Percentiles rank a stretch among this genome's conserved stretches.
phyloP scores from a whole-genome alignment of 2,113 vertebrate genomes.

The Urocitellus parryii region DNA sequence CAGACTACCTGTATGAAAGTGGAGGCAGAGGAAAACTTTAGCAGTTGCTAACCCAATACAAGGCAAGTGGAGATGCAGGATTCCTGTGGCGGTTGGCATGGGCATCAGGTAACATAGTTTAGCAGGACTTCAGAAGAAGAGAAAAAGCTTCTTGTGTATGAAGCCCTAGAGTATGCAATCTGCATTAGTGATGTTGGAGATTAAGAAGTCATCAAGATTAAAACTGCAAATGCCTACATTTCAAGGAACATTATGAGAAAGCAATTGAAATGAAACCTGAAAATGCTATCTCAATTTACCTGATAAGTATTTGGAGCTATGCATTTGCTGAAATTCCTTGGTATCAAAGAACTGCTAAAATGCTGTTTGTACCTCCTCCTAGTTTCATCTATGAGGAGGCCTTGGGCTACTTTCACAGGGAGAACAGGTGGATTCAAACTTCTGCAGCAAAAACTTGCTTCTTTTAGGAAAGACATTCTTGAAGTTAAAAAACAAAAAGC shows the following conservation, averaged over 20 bases:
- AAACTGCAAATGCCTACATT: constrained; percentile 94
- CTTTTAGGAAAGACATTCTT: constrained; percentile 96
- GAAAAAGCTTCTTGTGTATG: constrained; percentile 90
- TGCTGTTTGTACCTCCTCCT: constrained; percentile 93
- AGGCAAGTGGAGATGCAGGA: constrained; percentile 93
- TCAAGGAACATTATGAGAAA: constrained; percentile 96
- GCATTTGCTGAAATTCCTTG: constrained; percentile 97
- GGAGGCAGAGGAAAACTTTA: constrained; percentile 96
- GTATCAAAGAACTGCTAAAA: constrained; percentile 95
- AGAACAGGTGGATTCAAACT: constrained; percentile 97
- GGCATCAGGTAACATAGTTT: constrained; percentile 91
- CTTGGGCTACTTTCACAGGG: constrained; percentile 94
- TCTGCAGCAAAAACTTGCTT: constrained; percentile 98
- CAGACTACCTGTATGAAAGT: constrained; percentile 96
- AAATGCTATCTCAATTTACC: constrained; percentile 96
- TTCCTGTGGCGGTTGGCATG: constrained; percentile 95
- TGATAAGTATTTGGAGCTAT: constrained; percentile 97
- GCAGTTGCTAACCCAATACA: constrained; percentile 91
- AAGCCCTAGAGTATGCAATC: constrained; percentile 88
- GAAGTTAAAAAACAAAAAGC: constrained; percentile 92
- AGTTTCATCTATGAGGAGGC: constrained; percentile 95
- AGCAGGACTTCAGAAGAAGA: constrained; percentile 85
- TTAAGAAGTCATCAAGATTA: constrained; percentile 95
- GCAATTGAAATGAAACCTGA: constrained; percentile 95
- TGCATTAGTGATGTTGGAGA: constrained; percentile 96